Base-by-base conservation (phyloP, 2,888 invertebrate genomes). In the Drepanosiphum platanoidis region DNA sequence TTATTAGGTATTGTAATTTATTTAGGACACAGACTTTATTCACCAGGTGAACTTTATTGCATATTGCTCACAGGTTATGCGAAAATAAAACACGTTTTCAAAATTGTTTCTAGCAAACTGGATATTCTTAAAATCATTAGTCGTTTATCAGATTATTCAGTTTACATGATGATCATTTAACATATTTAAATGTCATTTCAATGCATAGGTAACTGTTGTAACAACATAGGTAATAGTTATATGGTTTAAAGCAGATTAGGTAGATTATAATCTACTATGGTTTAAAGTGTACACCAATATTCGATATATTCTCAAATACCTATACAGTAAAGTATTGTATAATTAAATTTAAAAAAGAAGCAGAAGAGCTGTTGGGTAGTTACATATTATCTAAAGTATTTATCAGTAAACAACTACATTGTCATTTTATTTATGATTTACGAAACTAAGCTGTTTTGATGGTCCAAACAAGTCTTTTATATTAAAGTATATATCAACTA, bases 1-100 rank as follows among this genome's bases (percentile, higher is more conserved):
- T 71, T 81, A 71, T 39, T 52, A 36, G 58, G 27, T 61, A 30
- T 22, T 30, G 22, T 34, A 5, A 7, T 58, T n/a, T 39, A 81
- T 71, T 81, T 81, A 81, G 58, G 39, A 36, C 39, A 81, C 7
- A 27, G 30, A 13, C 30, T n/a, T 58, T 71, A 39, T 61, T 39
- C n/a, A 30, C 39, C 3, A 81, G 22, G 52, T 46, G 27, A 7
- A 15, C 27, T 39, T 68, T 46, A 58, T 46, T 34, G 64, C 1
- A 46, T 46, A 58, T 46, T 34, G 64, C 1, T 34, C 34, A 15
- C 34, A 34, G 15, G 22, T 36, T 30, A 30, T 22, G 68, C n/a
- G 22, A 3, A 58, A 52, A n/a, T n/a, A 80, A 81, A 71, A 71
- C 58, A 71, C 1, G 15, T 61, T 34, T 52, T 72, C 15, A 22